Base-by-base conservation (phyloP, 2,888 invertebrate species). In the Himalopsyche kuldschensis region DNA sequence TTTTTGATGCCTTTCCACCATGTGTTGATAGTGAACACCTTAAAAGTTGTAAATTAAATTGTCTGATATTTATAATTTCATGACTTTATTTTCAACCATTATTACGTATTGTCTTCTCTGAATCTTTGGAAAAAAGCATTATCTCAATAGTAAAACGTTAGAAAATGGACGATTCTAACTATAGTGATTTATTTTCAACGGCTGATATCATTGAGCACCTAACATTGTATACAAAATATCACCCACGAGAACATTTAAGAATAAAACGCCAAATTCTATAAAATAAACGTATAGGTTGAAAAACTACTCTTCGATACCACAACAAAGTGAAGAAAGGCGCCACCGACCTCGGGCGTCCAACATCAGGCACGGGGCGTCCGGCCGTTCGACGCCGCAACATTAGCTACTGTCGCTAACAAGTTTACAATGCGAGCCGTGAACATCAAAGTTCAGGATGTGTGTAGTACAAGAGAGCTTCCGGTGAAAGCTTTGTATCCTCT, bases 321-420 rank as follows among this genome's bases (percentile, higher is more conserved):
- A 82, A 75, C 82, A 82, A 79, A 79, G 82, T 82, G 79, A 46
- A 41, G 78, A 48, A 78, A 47, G 46, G 30, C 47, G 78, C 78
- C 46, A 78, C 27, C 76, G 35, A 41, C 76, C 47, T 27, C 32
- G 32, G 55, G 79, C 55, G 79, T 32, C 79, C 79, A 55, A 55
- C 47, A 79, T 32, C 20, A 80, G 46, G 55, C 79, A 15, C n/a
- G 27, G 41, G 48, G 81, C 69, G 81, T 78, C 81, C 81, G 63
- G 77, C 63, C 75, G 78, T 63, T 78, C 69, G 55, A 30, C 78
- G 75, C 78, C 78, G 77, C 83, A 81, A 81, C 84, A 84, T 79
- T 79, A 81, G 84, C 84, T 79, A 83, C 81, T 83, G 83, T 83
- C 84, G 35, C 81, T 81, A 84, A 81, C 84, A 76, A 84, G 79